Conservation (phyloP, 2,113 vertebrate genomes). For the Urocynchramus pylzowi region DNA sequence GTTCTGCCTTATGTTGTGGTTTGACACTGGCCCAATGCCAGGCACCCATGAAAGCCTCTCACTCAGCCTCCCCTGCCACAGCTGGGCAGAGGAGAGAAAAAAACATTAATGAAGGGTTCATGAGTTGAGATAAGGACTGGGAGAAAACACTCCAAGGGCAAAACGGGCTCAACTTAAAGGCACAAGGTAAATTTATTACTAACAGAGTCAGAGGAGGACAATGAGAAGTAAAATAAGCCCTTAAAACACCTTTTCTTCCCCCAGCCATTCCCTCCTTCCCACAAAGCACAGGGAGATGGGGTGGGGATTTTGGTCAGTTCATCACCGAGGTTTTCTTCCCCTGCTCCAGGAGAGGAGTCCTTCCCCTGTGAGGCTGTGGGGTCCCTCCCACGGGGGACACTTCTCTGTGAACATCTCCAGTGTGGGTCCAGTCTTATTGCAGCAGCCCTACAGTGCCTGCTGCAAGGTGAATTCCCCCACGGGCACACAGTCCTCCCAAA, state of each 20-base stretch:
- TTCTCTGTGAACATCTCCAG: no score
- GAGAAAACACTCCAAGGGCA: not conserved
- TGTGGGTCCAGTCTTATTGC: no score
- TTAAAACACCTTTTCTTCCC: not conserved
- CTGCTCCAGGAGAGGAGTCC: not conserved
- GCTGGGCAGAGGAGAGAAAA: not conserved
- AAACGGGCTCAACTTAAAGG: not conserved
- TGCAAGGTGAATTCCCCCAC: not conserved
- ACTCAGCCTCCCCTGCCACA: not conserved
- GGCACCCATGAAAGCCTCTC: not conserved
- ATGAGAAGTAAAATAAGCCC: not conserved
- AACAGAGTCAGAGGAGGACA: not conserved
- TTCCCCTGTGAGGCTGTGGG: not conserved
- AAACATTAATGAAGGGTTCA: not conserved
- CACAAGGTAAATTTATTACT: not conserved
- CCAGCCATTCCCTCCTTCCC: not conserved
- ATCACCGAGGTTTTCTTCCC: not conserved
- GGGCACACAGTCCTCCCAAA: not conserved
- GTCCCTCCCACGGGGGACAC: not conserved
- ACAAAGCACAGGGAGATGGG: not conserved
- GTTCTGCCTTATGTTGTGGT: not conserved
- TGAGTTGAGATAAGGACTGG: not conserved
- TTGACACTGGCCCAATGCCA: not conserved
- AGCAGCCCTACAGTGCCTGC: no score
- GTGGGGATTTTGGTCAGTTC: not conserved